Conservation (phyloP, 2,888 invertebrate genomes). For the Limnephilus rhombicus region DNA sequence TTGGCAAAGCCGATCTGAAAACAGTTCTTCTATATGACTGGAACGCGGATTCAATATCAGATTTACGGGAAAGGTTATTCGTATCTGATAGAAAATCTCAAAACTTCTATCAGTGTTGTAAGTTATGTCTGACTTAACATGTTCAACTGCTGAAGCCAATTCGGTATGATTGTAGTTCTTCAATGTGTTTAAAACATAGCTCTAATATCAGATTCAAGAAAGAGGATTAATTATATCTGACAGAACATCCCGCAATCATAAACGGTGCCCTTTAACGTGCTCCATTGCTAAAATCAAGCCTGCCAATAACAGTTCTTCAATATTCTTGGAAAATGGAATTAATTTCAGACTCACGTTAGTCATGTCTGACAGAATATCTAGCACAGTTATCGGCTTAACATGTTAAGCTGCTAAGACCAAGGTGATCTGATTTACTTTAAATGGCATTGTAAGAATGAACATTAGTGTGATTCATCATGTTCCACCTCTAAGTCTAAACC, state of each 20-base stretch:
- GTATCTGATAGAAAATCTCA: neutral
- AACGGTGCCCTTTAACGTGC: neutral
- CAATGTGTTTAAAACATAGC: too few relatives aligned
- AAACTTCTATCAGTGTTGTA: neutral
- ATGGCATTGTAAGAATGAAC: neutral
- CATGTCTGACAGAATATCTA: neutral
- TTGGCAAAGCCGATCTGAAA: neutral
- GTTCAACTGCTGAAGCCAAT: too few relatives aligned
- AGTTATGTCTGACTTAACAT: too few relatives aligned
- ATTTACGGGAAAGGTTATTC: neutral
- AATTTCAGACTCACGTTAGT: neutral
- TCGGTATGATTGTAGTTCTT: too few relatives aligned
- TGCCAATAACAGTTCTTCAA: neutral
- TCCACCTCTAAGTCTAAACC: neutral
- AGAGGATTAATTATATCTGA: too few relatives aligned
- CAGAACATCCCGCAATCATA: neutral
- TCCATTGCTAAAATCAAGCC: neutral
- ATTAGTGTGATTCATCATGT: too few relatives aligned
- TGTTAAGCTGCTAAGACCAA: too few relatives aligned
- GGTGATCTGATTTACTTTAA: neutral
- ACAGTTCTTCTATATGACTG: neutral
- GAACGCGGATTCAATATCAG: neutral
- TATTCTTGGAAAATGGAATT: neutral
- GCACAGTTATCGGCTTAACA: neutral
- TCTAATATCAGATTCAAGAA: too few relatives aligned